phyloP scores from a whole-genome alignment of 2,888 invertebrate genomes.

The Platypus cylindrus region DNA sequence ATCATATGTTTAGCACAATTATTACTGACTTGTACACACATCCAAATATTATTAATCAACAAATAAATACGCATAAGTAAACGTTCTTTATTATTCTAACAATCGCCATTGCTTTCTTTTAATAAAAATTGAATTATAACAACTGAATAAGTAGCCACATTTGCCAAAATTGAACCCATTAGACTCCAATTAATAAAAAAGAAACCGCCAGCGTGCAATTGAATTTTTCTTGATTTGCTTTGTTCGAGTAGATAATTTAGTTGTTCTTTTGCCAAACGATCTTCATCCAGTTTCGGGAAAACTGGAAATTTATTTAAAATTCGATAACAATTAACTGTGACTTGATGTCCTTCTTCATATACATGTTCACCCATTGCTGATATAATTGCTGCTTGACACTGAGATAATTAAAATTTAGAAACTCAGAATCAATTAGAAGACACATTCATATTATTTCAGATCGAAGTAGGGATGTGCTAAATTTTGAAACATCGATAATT shows the following conservation, averaged over 20 bases:
- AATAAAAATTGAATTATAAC: constrained; percentile 13
- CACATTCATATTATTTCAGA: no score
- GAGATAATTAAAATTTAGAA: no score
- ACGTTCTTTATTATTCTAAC: constrained; percentile 2
- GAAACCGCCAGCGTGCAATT: constrained; percentile 14
- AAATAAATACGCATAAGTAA: constrained; percentile 2
- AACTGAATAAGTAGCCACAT: constrained; percentile 13
- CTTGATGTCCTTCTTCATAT: constrained; percentile 7
- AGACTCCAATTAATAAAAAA: constrained; percentile 13
- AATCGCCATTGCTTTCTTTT: constrained; percentile 8
- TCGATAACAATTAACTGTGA: constrained; percentile 8
- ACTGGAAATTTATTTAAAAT: constrained; percentile 9
- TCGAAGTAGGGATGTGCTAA: no score
- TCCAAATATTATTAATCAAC: neutral
- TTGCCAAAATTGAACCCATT: constrained; percentile 11
- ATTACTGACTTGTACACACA: neutral
- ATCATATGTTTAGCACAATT: neutral
- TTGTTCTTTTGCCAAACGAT: constrained; percentile 5
- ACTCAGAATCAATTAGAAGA: no score
- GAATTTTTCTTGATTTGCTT: constrained; percentile 9
- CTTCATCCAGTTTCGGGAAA: constrained; percentile 4
- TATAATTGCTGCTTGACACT: constrained; percentile 9
- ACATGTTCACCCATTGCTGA: constrained; percentile 11
- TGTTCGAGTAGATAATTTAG: constrained; percentile 9
- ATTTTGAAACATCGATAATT: no score